Percentiles rank a stretch among this genome's conserved stretches.
phyloP scores from a whole-genome alignment of 2,888 invertebrate species.

The Pseudolycoriella hygida region DNA sequence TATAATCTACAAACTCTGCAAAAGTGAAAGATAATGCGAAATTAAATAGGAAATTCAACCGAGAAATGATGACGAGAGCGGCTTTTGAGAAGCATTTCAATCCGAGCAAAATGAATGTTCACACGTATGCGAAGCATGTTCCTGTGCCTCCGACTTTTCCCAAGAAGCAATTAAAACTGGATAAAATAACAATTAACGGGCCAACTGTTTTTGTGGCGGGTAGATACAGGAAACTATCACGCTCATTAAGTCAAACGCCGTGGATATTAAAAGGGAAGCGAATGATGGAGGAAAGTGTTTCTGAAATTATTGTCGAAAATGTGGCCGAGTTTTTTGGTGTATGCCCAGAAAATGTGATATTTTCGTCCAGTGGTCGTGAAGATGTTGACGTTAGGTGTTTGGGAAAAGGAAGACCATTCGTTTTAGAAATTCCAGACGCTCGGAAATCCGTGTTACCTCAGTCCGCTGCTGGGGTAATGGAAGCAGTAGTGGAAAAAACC shows the following conservation, averaged over 20 bases:
- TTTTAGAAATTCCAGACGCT: conserved; percentile 64
- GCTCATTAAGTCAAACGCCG: conserved; percentile 81
- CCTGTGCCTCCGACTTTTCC: conserved; percentile 35
- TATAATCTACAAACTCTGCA: neutral
- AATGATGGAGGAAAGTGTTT: conserved; percentile 72
- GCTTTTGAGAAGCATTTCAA: conserved; percentile 39
- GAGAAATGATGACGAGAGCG: conserved; percentile 44
- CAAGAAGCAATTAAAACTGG: conserved; percentile 14
- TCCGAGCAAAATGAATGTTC: conserved; percentile 30
- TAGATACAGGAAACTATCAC: conserved; percentile 68
- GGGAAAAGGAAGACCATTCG: conserved; percentile 84
- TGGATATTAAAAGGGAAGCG: conserved; percentile 73
- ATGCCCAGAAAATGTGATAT: conserved; percentile 35
- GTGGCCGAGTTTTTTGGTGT: conserved; percentile 38
- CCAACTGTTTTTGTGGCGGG: conserved; percentile 27
- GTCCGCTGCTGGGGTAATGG: conserved; percentile 35
- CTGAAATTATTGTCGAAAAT: conserved; percentile 64
- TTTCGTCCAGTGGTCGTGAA: conserved; percentile 85
- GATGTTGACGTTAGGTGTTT: conserved; percentile 94
- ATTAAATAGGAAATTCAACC: conserved; percentile 29
- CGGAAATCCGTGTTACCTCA: conserved; percentile 32
- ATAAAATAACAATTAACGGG: conserved; percentile 19
- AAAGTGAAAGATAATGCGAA: too few relatives aligned
- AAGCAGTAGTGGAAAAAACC: conserved; percentile 38
- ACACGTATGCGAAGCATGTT: conserved; percentile 32